Percentiles rank a stretch among this genome's conserved stretches.
Evolutionary conservation across 2,797 vertebrate genomes (phyloP).

Genomic region (Betta splendens): DNA sequence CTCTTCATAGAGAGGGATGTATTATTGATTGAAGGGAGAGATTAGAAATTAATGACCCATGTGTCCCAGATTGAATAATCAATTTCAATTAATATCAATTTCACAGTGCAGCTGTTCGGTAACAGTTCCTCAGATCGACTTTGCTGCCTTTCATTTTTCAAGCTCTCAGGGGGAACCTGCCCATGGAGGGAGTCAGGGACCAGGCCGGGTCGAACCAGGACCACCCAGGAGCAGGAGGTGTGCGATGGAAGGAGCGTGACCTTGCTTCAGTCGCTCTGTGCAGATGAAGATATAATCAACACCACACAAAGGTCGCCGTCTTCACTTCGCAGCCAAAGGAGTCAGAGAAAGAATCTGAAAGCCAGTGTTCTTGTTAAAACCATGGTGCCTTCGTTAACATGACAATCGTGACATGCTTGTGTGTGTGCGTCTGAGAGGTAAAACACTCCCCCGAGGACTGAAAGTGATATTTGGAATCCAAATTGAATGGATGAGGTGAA

Average conservation of each 20-base stretch:
- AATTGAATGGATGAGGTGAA: constrained; percentile 67
- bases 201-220: constrained; percentile 2
- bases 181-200: constrained; percentile 14
- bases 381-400: constrained; percentile 64
- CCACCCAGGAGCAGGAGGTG: constrained; percentile 8
- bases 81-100: constrained; percentile 83
- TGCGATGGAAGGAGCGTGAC: background rate
- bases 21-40: constrained; percentile 78
- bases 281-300: constrained; percentile 23
- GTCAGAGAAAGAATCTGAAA: constrained; percentile 41
- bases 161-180: constrained; percentile 33
- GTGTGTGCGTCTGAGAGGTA: constrained; percentile 40
- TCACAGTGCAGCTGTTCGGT: constrained; percentile 74
- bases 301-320: background rate
- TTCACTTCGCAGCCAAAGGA: constrained; percentile 24
- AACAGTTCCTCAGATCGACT: constrained; percentile 59
- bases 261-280: constrained; percentile 10
- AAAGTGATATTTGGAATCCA: constrained; percentile 71
- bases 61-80: constrained; percentile 80
- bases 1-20: constrained; percentile 58
- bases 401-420: constrained; percentile 54
- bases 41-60: constrained; percentile 83
- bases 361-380: constrained; percentile 56
- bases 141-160: constrained; percentile 67
- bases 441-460: constrained; percentile 58